phyloP scores from a whole-genome alignment of 2,113 vertebrate genomes.

The Sus scrofa region DNA sequence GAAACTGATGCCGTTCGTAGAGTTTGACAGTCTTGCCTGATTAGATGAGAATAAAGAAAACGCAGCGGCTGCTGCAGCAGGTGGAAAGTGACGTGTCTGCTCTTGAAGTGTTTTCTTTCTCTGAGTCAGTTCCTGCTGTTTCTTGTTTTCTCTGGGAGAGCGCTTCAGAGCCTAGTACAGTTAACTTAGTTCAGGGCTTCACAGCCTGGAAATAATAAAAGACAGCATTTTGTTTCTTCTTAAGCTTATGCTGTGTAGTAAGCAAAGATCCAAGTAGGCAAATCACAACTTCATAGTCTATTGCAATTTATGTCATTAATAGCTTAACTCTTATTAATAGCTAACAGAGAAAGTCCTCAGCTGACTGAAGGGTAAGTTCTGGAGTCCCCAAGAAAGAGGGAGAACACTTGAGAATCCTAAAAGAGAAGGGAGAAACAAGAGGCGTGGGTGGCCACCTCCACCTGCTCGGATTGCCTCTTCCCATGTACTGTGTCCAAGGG shows the following conservation, averaged over 20 bases:
- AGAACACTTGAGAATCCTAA: neutral
- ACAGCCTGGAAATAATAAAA: slow-evolving; percentile 67
- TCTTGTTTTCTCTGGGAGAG: slow-evolving; percentile 67
- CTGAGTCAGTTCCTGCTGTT: slow-evolving; percentile 80
- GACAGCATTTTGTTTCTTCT: slow-evolving; percentile 71
- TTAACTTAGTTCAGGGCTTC: slow-evolving; percentile 55
- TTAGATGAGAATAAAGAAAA: slow-evolving; percentile 74
- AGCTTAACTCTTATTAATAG: slow-evolving; percentile 39
- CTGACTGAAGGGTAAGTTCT: neutral
- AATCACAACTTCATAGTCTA: slow-evolving; percentile 48
- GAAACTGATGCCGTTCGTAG: slow-evolving; percentile 66
- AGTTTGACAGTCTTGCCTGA: slow-evolving; percentile 71
- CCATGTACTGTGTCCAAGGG: fast-evolving
- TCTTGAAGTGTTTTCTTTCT: slow-evolving; percentile 70
- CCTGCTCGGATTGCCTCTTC: neutral
- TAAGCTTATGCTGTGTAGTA: slow-evolving; percentile 31
- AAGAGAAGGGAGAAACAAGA: neutral
- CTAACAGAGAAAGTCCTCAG: slow-evolving; percentile 19
- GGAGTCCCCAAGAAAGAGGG: neutral
- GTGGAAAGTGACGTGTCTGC: slow-evolving; percentile 70
- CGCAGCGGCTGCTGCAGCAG: slow-evolving; percentile 28
- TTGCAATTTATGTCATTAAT: slow-evolving; percentile 48
- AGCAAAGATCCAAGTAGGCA: slow-evolving; percentile 48
- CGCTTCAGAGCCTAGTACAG: slow-evolving; percentile 67
- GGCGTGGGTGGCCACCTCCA: fast-evolving